These are phyloP conservation scores for Tolmerus cingulatus DNA, from an alignment of 2,888 invertebrate genomes.

Conservation along the genomic window DNA sequence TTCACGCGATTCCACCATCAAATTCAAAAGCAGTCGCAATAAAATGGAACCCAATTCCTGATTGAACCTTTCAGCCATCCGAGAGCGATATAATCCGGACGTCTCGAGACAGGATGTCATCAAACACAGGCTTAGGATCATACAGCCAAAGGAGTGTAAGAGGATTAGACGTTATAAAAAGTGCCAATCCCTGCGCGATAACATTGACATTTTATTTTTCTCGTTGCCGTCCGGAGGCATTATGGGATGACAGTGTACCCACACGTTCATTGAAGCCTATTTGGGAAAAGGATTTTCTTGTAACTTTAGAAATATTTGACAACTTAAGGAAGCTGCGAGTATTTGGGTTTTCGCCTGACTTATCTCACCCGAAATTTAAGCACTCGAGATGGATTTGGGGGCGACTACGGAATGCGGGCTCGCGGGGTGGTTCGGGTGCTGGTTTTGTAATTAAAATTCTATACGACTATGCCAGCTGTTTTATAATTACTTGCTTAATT, in stretches of 20 bases:
- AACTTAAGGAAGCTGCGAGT: conserved; percentile 45
- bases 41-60: conserved; percentile 39
- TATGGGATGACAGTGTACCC: conserved; percentile 40
- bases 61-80: conserved; percentile 16
- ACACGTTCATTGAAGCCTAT: conserved; percentile 41
- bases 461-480: neutral
- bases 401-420: neutral
- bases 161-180: conserved; percentile 48
- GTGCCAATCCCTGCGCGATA: conserved; percentile 47
- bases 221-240: conserved; percentile 33
- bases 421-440: neutral
- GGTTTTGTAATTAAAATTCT: neutral
- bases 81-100: conserved; percentile 35
- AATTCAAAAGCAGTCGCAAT: conserved; percentile 25
- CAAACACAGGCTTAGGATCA: conserved; percentile 45
- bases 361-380: neutral
- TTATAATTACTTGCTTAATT: neutral
- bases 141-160: conserved; percentile 45
- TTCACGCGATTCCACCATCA: conserved; percentile 17
- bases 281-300: conserved; percentile 48
- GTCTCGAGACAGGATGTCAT: conserved; percentile 45
- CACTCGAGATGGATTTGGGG: neutral
- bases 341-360: conserved; percentile 23
- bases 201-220: conserved; percentile 47
- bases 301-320: conserved; percentile 47